phyloP scores from a whole-genome alignment of 2,888 invertebrate species.

The Tenthredo livida region DNA sequence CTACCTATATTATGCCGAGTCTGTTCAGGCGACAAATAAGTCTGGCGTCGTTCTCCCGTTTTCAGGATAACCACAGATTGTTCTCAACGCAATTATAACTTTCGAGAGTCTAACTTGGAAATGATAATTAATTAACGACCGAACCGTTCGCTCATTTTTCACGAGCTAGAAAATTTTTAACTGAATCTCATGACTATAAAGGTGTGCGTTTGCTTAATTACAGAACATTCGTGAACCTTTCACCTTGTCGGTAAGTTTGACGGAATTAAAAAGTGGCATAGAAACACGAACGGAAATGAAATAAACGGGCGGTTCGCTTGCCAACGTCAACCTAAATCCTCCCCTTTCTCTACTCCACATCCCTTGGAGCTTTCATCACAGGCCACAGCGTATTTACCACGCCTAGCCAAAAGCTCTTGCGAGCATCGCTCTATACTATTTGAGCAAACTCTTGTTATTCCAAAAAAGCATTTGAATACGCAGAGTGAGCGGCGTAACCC shows the following conservation, averaged over 20 bases:
- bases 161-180: conserved; percentile 31
- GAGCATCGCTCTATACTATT: background rate
- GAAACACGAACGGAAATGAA: conserved; percentile 37
- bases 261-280: conserved; percentile 6
- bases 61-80: conserved; percentile 64
- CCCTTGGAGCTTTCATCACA: conserved; percentile 21
- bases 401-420: conserved; percentile 28
- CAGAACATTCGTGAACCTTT: conserved; percentile 14
- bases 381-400: conserved; percentile 37
- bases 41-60: conserved; percentile 31
- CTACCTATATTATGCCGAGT: conserved; percentile 35
- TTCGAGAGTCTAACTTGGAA: conserved; percentile 56
- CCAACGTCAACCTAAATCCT: conserved; percentile 31
- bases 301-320: conserved; percentile 25
- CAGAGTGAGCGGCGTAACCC: conserved; percentile 11
- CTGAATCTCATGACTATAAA: background rate
- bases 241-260: conserved; percentile 24
- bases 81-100: conserved; percentile 76
- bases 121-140: conserved; percentile 48
- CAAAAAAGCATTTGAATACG: conserved; percentile 29
- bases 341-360: background rate
- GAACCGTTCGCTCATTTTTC: conserved; percentile 35
- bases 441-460: conserved; percentile 22
- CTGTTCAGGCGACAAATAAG: conserved; percentile 48
- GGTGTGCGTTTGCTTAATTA: conserved; percentile 24